Conservation (phyloP, 2,113 vertebrate species). For the Anoura caudifer region DNA sequence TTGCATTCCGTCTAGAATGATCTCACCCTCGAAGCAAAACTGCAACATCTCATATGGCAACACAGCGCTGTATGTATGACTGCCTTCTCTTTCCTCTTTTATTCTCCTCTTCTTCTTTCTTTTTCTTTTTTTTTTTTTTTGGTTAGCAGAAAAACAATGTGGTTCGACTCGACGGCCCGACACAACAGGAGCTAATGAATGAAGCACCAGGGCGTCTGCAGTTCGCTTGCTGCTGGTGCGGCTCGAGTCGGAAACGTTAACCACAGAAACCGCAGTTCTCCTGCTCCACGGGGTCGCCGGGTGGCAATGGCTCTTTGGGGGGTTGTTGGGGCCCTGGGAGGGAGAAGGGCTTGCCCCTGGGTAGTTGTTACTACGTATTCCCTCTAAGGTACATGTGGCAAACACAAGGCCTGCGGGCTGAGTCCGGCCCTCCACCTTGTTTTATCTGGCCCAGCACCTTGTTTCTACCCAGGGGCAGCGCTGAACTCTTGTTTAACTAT, state of each 20-base stretch:
- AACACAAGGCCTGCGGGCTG: too few species aligned
- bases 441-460: too few species aligned
- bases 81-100: conserved; percentile 32
- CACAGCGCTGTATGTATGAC: conserved; percentile 62
- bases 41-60: conserved; percentile 54
- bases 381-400: too few species aligned
- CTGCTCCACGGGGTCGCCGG: neutral
- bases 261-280: conserved; percentile 72
- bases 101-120: too few species aligned
- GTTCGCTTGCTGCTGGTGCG: conserved; percentile 75
- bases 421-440: too few species aligned
- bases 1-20: conserved; percentile 56
- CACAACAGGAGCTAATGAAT: conserved; percentile 77
- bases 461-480: too few species aligned
- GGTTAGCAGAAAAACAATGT: conserved; percentile 62
- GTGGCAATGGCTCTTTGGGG: conserved; percentile 53
- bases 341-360: neutral
- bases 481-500: too few species aligned
- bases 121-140: neutral
- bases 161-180: conserved; percentile 67
- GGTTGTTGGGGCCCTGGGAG: conserved; percentile 16
- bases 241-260: conserved; percentile 77
- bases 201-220: conserved; percentile 69
- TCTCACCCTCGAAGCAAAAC: conserved; percentile 56
- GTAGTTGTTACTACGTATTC: too few species aligned